Base-by-base conservation (phyloP, 2,113 vertebrate species). In the Calyptomena viridis region DNA sequence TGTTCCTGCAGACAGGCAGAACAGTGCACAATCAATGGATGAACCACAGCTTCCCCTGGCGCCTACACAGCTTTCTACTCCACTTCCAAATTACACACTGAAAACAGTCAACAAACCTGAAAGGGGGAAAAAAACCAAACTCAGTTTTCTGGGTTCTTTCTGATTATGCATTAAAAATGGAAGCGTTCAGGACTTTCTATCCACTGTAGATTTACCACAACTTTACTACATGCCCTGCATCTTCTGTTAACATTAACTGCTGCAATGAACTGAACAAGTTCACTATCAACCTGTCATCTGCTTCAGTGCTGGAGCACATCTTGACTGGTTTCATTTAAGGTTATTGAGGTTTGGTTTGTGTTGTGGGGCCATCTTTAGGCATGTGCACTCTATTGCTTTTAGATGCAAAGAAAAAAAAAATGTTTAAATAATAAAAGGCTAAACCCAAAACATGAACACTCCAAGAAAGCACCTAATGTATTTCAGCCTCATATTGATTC, bases 11-110 rank as follows among this genome's bases (percentile, higher is more conserved):
- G 18, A 9, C 0, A 0, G 1, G 16, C 46, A 58, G 64, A 78
- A 46, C 19, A 58, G 19, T 11, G 18, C 8, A 4, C 63, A 66
- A 30, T 1, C 1, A 0, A 52, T 12, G 15, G 31, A 47, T 1
- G 5, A 58, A 53, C 31, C 37, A 62, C 44, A 30, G 49, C 40
- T 35, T 24, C 21, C 25, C 37, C 15, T 33, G 40, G 47, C 58
- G 82, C 23, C 14, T 14, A 27, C 11, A 33, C 27, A 72, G 21
- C 47, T 83, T 74, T 87, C 58, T 25, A 27, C 11, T 47, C 30
- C 72, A 25, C 47, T 84, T 87, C 62, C 44, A 72, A 63, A 11
- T 18, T 47, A 50, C 42, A 58, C 24, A 13, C 4, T 21, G 35
- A 27, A 80, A 88, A 87, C 14, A 85, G 30, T 30, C 20, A 71